A percentile compares a stretch with the other conserved stretches of the same genome.
Conservation (phyloP, 2,888 invertebrate species). For the Ctena decussata region DNA sequence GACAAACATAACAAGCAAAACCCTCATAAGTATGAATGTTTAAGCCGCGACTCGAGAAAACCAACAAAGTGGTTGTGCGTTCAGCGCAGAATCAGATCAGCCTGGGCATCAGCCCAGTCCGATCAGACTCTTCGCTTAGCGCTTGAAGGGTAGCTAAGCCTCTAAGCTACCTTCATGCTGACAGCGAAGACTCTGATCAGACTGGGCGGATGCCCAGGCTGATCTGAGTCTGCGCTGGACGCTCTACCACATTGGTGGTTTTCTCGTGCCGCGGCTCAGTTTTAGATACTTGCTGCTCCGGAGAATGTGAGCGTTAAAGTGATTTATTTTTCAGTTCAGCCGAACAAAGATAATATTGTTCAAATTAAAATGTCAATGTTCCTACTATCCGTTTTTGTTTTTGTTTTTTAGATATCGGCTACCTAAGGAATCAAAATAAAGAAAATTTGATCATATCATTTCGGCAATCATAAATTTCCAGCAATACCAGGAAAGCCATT, state of each 20-base stretch:
- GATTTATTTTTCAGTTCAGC: no score
- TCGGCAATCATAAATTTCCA: no score
- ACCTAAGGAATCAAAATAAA: no score
- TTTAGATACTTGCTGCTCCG: background rate
- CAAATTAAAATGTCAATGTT: no score
- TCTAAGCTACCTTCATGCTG: background rate
- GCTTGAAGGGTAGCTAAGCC: background rate
- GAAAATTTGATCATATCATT: no score
- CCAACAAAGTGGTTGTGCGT: background rate
- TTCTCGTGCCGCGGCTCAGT: background rate
- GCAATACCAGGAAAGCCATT: no score
- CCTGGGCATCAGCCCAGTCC: background rate
- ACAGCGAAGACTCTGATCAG: background rate
- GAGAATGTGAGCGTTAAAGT: no score
- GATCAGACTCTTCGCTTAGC: background rate
- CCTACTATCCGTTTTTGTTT: no score
- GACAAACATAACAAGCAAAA: slow-evolving; percentile 48
- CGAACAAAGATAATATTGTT: no score
- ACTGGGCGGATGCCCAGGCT: background rate
- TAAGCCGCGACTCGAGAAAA: background rate
- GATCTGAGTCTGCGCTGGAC: background rate
- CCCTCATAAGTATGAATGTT: slow-evolving; percentile 4
- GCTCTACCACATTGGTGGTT: background rate
- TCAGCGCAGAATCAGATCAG: background rate
- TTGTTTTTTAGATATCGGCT: no score